These are phyloP conservation scores for Nemotelus nigrinus DNA, from an alignment of 2,888 invertebrate species.

Conservation along the genomic window DNA sequence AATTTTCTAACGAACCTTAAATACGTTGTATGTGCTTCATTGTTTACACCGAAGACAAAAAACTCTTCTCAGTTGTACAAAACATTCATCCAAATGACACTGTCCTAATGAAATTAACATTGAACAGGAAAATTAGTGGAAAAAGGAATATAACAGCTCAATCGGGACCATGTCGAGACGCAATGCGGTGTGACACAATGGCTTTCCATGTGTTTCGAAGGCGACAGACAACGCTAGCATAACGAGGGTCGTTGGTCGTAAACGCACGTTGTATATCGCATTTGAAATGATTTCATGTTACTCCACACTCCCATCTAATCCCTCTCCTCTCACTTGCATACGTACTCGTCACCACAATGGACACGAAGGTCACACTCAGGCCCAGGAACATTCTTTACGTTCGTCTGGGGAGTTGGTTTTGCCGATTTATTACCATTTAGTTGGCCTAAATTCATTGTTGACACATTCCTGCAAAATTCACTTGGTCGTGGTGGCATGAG, in stretches of 20 bases:
- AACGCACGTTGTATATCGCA: conserved; percentile 3
- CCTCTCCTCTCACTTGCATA: too few relatives aligned
- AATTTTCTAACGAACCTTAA: too few relatives aligned
- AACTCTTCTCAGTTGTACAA: too few relatives aligned
- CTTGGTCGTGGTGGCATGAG: too few relatives aligned
- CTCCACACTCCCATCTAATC: too few relatives aligned
- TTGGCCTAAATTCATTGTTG: conserved; percentile 23
- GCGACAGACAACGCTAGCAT: not conserved
- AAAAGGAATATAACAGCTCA: not conserved
- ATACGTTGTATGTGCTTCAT: too few relatives aligned
- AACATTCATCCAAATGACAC: not conserved
- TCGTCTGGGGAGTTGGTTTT: conserved; percentile 13
- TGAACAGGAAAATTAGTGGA: conserved; percentile 16
- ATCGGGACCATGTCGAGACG: not conserved
- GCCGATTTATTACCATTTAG: conserved; percentile 24
- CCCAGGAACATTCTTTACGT: conserved; percentile 23
- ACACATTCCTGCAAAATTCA: conserved; percentile 8
- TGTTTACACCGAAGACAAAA: too few relatives aligned
- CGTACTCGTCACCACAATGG: not conserved
- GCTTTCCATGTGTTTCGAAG: not conserved
- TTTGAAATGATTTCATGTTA: not conserved
- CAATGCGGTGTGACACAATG: conserved; percentile 21
- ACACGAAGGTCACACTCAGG: conserved; percentile 7
- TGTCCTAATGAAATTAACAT: conserved; percentile 8
- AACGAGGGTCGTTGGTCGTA: not conserved